Conservation (phyloP, 92 coral and sea anemone species). For the Bergia sp. region DNA sequence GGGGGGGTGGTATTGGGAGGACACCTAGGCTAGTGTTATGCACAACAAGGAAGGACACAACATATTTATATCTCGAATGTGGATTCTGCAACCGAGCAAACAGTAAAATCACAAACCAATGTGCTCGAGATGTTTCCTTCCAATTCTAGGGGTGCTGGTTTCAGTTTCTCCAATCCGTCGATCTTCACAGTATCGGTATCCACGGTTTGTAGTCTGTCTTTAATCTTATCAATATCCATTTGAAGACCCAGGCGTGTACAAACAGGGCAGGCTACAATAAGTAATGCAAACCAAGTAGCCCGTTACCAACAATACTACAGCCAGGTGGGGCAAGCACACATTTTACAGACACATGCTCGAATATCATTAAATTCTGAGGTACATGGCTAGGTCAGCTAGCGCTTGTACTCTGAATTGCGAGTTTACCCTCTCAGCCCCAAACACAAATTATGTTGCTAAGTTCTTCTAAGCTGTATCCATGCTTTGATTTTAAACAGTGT, state of each 20-base stretch:
- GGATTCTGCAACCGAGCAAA: neutral
- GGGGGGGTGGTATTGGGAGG: too few species aligned
- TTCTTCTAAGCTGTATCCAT: too few species aligned
- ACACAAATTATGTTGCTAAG: too few species aligned
- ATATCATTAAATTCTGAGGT: too few species aligned
- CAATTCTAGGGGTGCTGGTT: conserved; percentile 54
- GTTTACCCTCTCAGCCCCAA: too few species aligned
- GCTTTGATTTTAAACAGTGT: too few species aligned
- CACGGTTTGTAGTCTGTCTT: conserved; percentile 43
- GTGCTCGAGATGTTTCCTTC: conserved; percentile 52
- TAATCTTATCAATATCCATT: conserved; percentile 65
- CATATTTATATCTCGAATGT: too few species aligned
- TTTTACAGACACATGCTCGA: neutral
- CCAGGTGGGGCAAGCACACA: neutral
- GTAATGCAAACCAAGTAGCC: neutral
- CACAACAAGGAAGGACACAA: too few species aligned
- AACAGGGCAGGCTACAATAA: conserved; percentile 73
- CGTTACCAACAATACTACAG: neutral
- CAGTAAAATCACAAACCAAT: conserved; percentile 46
- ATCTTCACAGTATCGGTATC: conserved; percentile 55
- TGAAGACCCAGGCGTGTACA: conserved; percentile 85
- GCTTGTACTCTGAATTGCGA: too few species aligned
- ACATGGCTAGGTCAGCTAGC: too few species aligned
- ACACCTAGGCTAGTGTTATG: too few species aligned
- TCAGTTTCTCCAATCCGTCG: conserved; percentile 63